Base-by-base conservation (phyloP, 2,888 invertebrate genomes). In the Troilus luridus region DNA sequence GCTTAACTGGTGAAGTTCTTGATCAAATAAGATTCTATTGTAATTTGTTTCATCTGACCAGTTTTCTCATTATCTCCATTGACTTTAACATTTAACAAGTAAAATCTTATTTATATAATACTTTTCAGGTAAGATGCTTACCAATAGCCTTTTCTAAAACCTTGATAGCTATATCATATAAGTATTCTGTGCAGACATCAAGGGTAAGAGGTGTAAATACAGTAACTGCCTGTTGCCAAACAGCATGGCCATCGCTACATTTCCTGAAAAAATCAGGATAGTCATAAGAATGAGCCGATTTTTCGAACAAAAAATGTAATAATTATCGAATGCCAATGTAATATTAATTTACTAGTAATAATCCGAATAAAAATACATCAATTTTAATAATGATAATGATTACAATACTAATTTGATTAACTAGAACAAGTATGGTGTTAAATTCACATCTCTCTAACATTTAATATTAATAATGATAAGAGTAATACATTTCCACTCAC, bases 141-240 rank as follows among this genome's bases (percentile, higher is more conserved):
- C 93, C 93, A 21, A 93, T 81, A n/a, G 92, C 94, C 93, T 95
- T 95, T 92, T 96, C 96, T 91, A 97, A 93, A 19, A 96, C 95
- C 93, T 95, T 95, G 6, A 95, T 95, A 0, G 95, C 95, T 93
- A 95, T 95, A 91, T 96, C 96, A 91, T 96, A 95, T 14, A 97
- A 94, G 93, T 96, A 97, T 93, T 97, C 97, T n/a, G 96, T 97
- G 77, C 97, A 95, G 59, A 96, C 95, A 94, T 97, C 97, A 93
- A 97, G 95, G 88, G 97, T 95, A 92, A 98, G 95, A 0, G 98
- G 97, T 81, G 97, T 95, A 88, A 98, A 94, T 17, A 97, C 95
- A 88, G 96, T 96, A 7, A 97, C 95, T 0, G 97, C 95, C 88
- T 90, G 90, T 59, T 90, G 90, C 88, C 81, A 88, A 27, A 90